phyloP scores from a whole-genome alignment of 2,113 vertebrate species.

The Piprites chloris region DNA sequence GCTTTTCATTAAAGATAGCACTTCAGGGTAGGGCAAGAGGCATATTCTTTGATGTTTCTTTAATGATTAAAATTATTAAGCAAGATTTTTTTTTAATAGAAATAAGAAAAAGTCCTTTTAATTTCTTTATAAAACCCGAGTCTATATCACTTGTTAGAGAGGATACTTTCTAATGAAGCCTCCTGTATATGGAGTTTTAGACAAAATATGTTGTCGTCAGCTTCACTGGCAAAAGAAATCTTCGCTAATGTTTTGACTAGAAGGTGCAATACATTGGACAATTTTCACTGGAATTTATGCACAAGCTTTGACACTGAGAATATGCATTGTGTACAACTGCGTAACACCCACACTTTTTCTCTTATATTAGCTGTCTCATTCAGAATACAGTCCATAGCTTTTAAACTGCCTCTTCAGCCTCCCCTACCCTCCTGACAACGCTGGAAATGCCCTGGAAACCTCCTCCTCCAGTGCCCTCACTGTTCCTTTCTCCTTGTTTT shows the following conservation, averaged over 20 bases:
- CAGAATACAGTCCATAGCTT: background rate
- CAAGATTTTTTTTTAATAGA: background rate
- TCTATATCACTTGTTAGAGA: background rate
- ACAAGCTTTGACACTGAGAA: background rate
- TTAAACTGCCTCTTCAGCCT: background rate
- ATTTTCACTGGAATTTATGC: background rate
- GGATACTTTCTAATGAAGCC: background rate
- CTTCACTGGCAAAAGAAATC: background rate
- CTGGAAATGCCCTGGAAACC: background rate
- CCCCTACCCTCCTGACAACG: background rate
- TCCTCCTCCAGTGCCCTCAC: background rate
- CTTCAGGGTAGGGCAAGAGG: background rate
- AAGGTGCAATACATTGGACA: background rate
- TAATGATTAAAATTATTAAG: background rate
- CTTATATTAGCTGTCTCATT: background rate
- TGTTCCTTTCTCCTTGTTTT: background rate
- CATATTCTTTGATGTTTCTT: background rate
- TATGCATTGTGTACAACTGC: background rate
- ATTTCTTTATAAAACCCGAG: background rate
- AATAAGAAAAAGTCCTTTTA: background rate
- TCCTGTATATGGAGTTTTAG: background rate
- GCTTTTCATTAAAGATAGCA: background rate
- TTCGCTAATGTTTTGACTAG: background rate
- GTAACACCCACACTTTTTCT: background rate
- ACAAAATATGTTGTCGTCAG: background rate